These are phyloP conservation scores for Mormyrus proboscirostris DNA, from an alignment of 2,797 vertebrate genomes.

Conservation along the genomic window DNA sequence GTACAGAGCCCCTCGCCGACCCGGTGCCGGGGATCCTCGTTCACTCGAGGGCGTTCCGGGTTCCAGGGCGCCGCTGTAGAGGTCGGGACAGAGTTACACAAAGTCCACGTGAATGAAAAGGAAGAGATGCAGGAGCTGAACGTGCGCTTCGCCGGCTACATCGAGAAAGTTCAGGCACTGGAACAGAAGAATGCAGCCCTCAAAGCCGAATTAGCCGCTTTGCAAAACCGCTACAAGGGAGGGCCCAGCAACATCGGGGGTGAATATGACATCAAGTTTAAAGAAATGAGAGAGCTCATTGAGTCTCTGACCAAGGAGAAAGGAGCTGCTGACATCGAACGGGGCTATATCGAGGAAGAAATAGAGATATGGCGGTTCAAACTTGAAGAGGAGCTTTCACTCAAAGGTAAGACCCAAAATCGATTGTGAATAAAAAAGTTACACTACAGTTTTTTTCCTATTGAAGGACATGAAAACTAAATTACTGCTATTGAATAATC, in stretches of 20 bases:
- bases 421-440: background rate
- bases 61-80: conserved; percentile 45
- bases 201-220: conserved; percentile 45
- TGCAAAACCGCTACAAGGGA: conserved; percentile 55
- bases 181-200: conserved; percentile 62
- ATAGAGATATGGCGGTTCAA: conserved; percentile 69
- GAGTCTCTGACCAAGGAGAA: conserved; percentile 68
- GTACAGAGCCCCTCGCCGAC: conserved; percentile 61
- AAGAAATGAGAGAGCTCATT: conserved; percentile 64
- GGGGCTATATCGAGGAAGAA: conserved; percentile 71
- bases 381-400: conserved; percentile 66
- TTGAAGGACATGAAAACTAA: background rate
- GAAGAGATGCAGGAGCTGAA: conserved; percentile 71
- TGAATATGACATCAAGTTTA: conserved; percentile 61
- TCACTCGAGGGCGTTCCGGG: conserved; percentile 50
- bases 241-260: conserved; percentile 47
- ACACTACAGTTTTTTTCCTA: background rate
- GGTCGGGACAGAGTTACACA: conserved; percentile 59
- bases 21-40: conserved; percentile 53
- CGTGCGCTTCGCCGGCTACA: conserved; percentile 66
- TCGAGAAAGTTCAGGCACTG: conserved; percentile 52
- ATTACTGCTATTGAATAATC: background rate
- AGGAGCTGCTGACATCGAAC: conserved; percentile 66
- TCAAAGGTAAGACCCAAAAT: conserved; percentile 50
- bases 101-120: conserved; percentile 64